Conservation (phyloP, 2,797 vertebrate species). For the Sebastes matsubarae region DNA sequence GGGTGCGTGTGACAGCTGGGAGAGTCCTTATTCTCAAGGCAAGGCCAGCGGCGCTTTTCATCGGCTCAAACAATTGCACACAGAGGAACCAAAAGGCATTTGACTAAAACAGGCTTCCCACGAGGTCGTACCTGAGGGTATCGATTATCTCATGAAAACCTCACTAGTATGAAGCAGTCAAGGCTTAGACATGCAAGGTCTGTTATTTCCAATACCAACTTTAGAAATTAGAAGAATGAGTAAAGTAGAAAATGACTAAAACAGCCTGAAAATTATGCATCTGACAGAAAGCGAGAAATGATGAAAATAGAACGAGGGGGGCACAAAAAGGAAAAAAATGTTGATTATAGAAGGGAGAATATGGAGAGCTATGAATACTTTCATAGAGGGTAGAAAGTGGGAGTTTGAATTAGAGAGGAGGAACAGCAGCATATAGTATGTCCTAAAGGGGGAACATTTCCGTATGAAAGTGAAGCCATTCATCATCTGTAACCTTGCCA, state of each 20-base stretch:
- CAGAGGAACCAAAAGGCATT: constrained; percentile 15
- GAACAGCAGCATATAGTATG: constrained; percentile 9
- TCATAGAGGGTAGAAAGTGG: not conserved
- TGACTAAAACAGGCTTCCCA: not conserved
- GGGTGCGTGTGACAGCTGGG: not conserved
- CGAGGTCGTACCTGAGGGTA: constrained; percentile 12
- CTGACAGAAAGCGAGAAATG: not conserved
- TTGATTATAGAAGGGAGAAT: constrained; percentile 14
- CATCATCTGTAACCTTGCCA: constrained; percentile 59
- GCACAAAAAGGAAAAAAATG: not conserved
- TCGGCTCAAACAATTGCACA: constrained; percentile 16
- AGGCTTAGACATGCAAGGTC: not conserved
- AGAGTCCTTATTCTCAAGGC: not conserved
- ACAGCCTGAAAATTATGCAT: not conserved
- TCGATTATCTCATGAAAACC: constrained; percentile 26
- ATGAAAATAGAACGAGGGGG: not conserved
- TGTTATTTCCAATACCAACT: not conserved
- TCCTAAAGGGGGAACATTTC: constrained; percentile 40
- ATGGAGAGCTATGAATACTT: not conserved
- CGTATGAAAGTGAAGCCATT: constrained; percentile 34
- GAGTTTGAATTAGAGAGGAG: constrained; percentile 25
- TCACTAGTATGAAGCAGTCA: not conserved
- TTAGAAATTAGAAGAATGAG: not conserved
- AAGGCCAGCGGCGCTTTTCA: not conserved
- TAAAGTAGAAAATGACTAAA: not conserved